These are phyloP conservation scores for Corydoras maculifer DNA, from an alignment of 2,113 vertebrate species.

Conservation along the genomic window DNA sequence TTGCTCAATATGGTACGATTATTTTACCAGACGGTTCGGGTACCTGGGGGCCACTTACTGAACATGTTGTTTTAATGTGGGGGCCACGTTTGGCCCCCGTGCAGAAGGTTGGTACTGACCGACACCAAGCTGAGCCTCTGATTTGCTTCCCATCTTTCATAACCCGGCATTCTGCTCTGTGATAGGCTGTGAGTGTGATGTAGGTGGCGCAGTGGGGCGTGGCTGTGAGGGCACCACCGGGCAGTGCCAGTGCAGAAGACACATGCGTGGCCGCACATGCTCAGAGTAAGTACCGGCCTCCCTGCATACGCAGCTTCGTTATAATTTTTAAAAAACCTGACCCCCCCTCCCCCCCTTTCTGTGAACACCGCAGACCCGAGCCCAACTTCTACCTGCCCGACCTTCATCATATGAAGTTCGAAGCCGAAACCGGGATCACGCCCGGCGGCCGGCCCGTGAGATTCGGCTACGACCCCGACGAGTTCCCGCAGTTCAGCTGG, in stretches of 20 bases:
- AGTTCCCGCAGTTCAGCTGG: constrained; percentile 87
- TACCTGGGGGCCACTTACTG: too few species aligned
- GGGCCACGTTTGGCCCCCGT: too few species aligned
- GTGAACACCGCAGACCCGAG: constrained; percentile 64
- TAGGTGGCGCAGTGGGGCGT: constrained; percentile 70
- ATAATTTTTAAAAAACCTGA: neutral
- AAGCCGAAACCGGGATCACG: constrained; percentile 79
- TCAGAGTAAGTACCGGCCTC: constrained; percentile 66
- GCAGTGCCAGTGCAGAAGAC: constrained; percentile 72
- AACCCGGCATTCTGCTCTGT: neutral
- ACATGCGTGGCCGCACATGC: constrained; percentile 71
- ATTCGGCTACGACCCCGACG: constrained; percentile 75
- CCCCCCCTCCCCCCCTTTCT: neutral
- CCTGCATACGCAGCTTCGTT: neutral
- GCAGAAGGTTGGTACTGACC: too few species aligned
- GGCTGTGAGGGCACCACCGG: constrained; percentile 63
- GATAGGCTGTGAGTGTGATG: constrained; percentile 80
- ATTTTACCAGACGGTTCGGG: too few species aligned
- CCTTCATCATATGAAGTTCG: constrained; percentile 85
- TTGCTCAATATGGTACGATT: too few species aligned
- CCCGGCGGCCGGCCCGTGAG: constrained; percentile 65
- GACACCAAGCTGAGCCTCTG: too few species aligned
- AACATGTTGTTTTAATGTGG: too few species aligned
- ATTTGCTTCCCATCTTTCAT: too few species aligned
- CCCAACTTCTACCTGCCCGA: constrained; percentile 76